Evolutionary conservation across 1,140 invertebrate species (phyloP).

Genomic region (Drosophila pseudoobscura): DNA sequence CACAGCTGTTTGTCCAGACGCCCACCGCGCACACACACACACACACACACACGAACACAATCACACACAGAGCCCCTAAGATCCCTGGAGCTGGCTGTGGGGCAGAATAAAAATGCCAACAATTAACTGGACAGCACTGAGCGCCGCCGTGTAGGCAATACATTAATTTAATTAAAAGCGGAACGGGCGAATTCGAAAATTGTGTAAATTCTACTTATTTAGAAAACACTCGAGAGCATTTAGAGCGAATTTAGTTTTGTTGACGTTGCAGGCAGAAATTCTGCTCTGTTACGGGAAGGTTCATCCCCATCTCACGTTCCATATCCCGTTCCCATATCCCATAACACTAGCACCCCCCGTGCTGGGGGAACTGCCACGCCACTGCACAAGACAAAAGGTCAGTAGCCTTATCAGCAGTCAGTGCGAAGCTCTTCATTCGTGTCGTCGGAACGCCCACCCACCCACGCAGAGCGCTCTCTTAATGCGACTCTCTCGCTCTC

Average conservation of each 20-base stretch:
- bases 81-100: background rate
- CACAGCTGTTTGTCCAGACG: conserved; percentile 78
- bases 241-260: conserved; percentile 33
- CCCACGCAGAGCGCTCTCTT: conserved; percentile 40
- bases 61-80: background rate
- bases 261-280: conserved; percentile 10
- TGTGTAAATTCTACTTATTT: conserved; percentile 79
- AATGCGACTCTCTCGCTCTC: background rate
- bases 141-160: conserved; percentile 62
- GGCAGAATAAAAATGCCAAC: conserved; percentile 74
- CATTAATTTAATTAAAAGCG: conserved; percentile 79
- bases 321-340: no score
- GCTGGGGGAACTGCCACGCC: conserved; percentile 27
- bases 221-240: conserved; percentile 69
- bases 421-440: conserved; percentile 20
- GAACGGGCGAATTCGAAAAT: conserved; percentile 66
- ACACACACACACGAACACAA: background rate
- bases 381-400: conserved; percentile 71
- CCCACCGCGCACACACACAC: background rate
- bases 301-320: background rate
- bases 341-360: background rate
- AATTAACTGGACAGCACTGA: conserved; percentile 67
- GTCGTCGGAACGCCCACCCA: conserved; percentile 18
- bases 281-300: background rate
- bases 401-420: conserved; percentile 74